Evolutionary conservation across 64 coral and sea anemone species (phyloP), one percentile per base, ranked within the genome.

Genomic region (Pocillopora verrucosa): DNA sequence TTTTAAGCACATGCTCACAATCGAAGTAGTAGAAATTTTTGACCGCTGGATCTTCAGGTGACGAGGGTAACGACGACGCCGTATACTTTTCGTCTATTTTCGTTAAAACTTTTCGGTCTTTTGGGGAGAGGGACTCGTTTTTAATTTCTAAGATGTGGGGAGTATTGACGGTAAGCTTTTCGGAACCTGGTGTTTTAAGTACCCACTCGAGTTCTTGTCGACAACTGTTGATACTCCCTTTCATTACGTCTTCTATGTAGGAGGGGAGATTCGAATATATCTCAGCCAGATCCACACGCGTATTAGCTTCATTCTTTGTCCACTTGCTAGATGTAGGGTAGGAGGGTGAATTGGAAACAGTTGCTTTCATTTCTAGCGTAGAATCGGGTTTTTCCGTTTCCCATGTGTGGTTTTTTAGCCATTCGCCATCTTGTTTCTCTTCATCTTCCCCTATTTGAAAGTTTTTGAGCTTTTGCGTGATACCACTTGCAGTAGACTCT

Each of bases 1-100:
- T 75, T 62, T 57, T 51, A 56, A 89, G 60, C 37, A 70, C 34
- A 38, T 60, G 76, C 59, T 68, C 75, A 63, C 87, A 76, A 58
- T 89, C 77, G 7, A 89, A 59, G 37, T 77, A 1, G 60, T 56
- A 17, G 25, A 16, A 22, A 65, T 17, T 36, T 15, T 0, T 15
- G 14, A 37, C 9, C 12, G 13, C 10, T 13, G 38, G 0, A 61
- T 26, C 3, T 26, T n/a, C n/a, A n/a, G n/a, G n/a, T n/a, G n/a
- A n/a, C n/a, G 16, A 36, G 65, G 60, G 38, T 19, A 65, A 36
- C 16, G 63, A 65, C 22, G 2, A 22, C n/a, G 80, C 80, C 12
- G 19, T 45, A 61, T 83, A 30, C 41, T 65, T 82, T 82, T 60
- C 7, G 59, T 9, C 6, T 9, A 14, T 9, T 6, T 56, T 56